phyloP scores from a whole-genome alignment of 2,888 invertebrate genomes.

The Ctena decussata region DNA sequence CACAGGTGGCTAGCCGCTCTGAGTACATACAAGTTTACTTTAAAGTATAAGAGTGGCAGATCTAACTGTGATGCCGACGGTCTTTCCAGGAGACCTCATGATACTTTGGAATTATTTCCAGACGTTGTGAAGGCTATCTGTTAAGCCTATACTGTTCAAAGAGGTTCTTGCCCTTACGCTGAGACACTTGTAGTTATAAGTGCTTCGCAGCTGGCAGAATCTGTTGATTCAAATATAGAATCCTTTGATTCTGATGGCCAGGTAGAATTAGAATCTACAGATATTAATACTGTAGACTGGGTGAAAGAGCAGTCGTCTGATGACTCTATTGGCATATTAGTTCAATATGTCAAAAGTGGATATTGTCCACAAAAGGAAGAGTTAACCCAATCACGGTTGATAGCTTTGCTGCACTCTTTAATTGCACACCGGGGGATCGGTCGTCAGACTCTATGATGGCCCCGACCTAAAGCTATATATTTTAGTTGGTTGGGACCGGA shows the following conservation, averaged over 20 bases:
- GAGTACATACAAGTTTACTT: background rate
- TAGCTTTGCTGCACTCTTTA: too few relatives aligned
- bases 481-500: too few relatives aligned
- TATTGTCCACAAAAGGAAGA: background rate
- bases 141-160: background rate
- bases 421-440: too few relatives aligned
- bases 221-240: too few relatives aligned
- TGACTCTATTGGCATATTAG: background rate
- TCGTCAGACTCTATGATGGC: too few relatives aligned
- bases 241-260: background rate
- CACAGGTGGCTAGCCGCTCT: background rate
- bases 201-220: too few relatives aligned
- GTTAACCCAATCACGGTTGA: background rate
- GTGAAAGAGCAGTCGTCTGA: background rate
- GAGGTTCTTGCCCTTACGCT: background rate
- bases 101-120: background rate
- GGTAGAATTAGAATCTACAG: background rate
- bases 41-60: background rate
- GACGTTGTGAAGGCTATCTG: conserved; percentile 1
- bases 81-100: background rate
- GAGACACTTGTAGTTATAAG: background rate
- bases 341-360: background rate
- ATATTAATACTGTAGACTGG: background rate
- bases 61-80: background rate
- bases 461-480: too few relatives aligned